Evolutionary conservation across 2,797 vertebrate genomes (phyloP), one percentile per base, ranked within the genome.

Genomic region (Neosilurus hyrtlii): DNA sequence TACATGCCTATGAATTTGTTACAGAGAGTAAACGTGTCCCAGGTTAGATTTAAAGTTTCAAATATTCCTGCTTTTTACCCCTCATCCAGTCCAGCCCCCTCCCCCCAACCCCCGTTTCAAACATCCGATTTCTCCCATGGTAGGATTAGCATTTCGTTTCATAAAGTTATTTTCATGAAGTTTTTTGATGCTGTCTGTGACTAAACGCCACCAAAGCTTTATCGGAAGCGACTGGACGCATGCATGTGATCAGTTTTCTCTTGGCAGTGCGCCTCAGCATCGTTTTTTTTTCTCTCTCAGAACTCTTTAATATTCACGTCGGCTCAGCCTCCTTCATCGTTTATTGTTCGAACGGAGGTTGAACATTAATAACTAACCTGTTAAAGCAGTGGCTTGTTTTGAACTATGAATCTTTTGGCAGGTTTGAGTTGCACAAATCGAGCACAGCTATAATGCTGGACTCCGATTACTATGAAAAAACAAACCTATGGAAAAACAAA

Each of bases 1-100:
- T 91, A 89, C 90, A 85, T 90, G 90, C 88, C 90, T 90, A 88
- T 87, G 65, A 89, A 89, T 89, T 89, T 88, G 12, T 81, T 57
- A 88, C 87, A 82, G 67, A 57, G 88, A 86, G 87, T 89, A 88
- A 89, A 89, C 56, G 1, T 88, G 85, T 88, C 66, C 87, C 75
- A 88, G 66, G 89, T 56, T 11, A 81, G 63, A 56, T 82, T 70
- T 52, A 76, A 56, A 59, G 59, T 63, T 81, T 49, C 52, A 20
- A 73, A 70, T 61, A 54, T 22, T 49, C 18, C 56, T 74, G 73
- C 20, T 49, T 54, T 70, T 71, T 70, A 57, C 30, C 20, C 16
- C 3, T 20, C 12, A 70, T 62, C 63, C 63, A 37, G 54, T 75
- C 56, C 63, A 37, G 54, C 68, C 56, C 49, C 35, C 20, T 24